These are phyloP conservation scores for Drosophila rubida DNA, from an alignment of 2,888 invertebrate genomes.

Conservation along the genomic window DNA sequence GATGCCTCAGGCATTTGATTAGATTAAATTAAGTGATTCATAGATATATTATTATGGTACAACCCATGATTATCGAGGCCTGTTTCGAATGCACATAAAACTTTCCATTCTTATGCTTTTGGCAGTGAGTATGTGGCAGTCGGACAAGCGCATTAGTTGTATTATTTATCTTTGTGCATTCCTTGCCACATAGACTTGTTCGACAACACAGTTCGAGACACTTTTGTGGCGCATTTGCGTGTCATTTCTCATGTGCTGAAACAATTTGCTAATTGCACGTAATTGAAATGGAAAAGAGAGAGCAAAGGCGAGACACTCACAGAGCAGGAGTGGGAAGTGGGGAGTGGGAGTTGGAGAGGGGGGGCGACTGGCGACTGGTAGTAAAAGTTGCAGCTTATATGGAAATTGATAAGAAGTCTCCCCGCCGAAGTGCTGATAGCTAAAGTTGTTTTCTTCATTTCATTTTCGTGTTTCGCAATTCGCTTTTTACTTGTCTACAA, in stretches of 20 bases:
- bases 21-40: constrained; percentile 41
- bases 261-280: constrained; percentile 61
- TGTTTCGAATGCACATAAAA: constrained; percentile 11
- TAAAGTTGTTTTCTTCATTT: constrained; percentile 14
- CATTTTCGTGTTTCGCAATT: constrained; percentile 62
- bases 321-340: background rate
- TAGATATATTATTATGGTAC: constrained; percentile 1
- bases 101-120: no score
- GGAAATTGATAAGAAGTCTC: constrained; percentile 40
- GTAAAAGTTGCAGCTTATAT: constrained; percentile 33
- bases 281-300: constrained; percentile 24
- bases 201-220: constrained; percentile 27
- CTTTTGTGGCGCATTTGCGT: constrained; percentile 40
- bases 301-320: background rate
- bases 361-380: background rate
- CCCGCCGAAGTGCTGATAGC: constrained; percentile 44
- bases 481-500: constrained; percentile 27
- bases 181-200: constrained; percentile 13
- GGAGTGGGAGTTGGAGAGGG: background rate
- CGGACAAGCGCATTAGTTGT: background rate
- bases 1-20: constrained; percentile 28
- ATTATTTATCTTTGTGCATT: constrained; percentile 24
- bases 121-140: constrained; percentile 5
- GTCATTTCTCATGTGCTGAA: constrained; percentile 37
- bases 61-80: background rate